A percentile compares a stretch with the other conserved stretches of the same genome.
These are phyloP conservation scores for Trypoxylon attenuatum DNA, from an alignment of 2,888 invertebrate genomes.

Conservation along the genomic window DNA sequence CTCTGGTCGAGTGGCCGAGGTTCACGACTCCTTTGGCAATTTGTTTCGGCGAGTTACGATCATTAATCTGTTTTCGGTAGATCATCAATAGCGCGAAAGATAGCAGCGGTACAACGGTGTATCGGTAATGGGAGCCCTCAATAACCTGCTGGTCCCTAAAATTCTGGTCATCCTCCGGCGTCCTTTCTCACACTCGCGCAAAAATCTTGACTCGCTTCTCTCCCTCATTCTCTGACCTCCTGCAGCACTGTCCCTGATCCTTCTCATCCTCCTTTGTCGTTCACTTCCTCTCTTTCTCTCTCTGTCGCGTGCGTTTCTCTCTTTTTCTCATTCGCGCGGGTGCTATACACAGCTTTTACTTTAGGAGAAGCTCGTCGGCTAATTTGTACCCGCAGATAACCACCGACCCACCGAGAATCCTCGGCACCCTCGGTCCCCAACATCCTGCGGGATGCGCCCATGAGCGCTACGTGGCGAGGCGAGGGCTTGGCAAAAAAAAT, in stretches of 20 bases:
- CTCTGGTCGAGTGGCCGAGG: conserved; percentile 37
- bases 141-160: conserved; percentile 66
- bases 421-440: conserved; percentile 31
- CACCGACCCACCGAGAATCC: conserved; percentile 45
- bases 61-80: conserved; percentile 72
- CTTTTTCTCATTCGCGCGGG: conserved; percentile 56
- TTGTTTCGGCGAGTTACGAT: conserved; percentile 66
- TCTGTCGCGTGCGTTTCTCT: conserved; percentile 46
- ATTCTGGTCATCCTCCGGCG: conserved; percentile 49
- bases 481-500: conserved; percentile 19
- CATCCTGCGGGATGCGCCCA: conserved; percentile 22
- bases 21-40: conserved; percentile 60
- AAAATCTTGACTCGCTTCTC: conserved; percentile 37
- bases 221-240: neutral
- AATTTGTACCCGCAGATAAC: conserved; percentile 68
- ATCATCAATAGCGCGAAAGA: conserved; percentile 74
- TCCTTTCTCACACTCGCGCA: conserved; percentile 63
- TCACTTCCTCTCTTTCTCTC: conserved; percentile 23
- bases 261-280: conserved; percentile 4
- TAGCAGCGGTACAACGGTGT: conserved; percentile 67
- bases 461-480: conserved; percentile 5
- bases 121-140: conserved; percentile 73
- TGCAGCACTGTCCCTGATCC: conserved; percentile 5
- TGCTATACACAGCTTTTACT: conserved; percentile 70
- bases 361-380: conserved; percentile 68